phyloP scores from a whole-genome alignment of 2,113 vertebrate genomes.

The Pangasianodon gigas region DNA sequence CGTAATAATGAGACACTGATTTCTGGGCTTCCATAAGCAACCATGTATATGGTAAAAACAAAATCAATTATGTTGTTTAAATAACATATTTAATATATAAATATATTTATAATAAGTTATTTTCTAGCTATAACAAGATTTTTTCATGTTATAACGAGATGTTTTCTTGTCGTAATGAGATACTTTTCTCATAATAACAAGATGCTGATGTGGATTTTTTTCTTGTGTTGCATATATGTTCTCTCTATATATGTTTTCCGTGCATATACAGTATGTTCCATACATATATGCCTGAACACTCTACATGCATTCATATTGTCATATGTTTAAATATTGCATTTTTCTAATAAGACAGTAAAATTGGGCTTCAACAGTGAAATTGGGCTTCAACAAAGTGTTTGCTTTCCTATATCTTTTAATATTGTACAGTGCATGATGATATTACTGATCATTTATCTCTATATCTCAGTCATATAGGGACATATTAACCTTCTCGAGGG shows the following conservation, averaged over 20 bases:
- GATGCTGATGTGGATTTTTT: background rate
- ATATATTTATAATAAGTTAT: background rate
- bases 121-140: background rate
- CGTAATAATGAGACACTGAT: too few relatives aligned
- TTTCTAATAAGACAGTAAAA: background rate
- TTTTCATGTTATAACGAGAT: background rate
- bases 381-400: background rate
- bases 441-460: constrained; percentile 8
- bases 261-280: too few relatives aligned
- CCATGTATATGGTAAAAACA: too few relatives aligned
- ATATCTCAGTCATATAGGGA: background rate
- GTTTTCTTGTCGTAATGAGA: background rate
- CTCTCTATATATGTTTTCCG: too few relatives aligned
- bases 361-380: background rate
- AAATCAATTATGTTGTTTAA: background rate
- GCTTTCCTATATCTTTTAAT: background rate
- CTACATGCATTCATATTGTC: background rate
- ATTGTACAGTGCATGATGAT: background rate
- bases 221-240: background rate
- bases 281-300: background rate
- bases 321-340: background rate
- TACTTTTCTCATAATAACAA: background rate
- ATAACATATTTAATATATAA: background rate
- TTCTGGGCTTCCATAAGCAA: background rate
- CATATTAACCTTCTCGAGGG: constrained; percentile 13